phyloP scores from a whole-genome alignment of 2,888 invertebrate genomes.

The Temnothorax unifasciatus region DNA sequence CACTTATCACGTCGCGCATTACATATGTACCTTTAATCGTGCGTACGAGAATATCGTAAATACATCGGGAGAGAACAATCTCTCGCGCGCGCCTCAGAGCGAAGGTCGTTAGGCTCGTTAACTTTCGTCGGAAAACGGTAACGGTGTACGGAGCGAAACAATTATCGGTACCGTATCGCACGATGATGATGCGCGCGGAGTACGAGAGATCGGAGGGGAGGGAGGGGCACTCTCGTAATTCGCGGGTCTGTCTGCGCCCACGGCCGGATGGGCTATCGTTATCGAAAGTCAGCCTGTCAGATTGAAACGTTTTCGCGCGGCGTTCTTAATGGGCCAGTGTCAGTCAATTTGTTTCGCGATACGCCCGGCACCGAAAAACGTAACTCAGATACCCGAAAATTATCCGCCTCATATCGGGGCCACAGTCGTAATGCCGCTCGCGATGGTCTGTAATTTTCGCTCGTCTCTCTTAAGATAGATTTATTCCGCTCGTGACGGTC shows the following conservation, averaged over 20 bases:
- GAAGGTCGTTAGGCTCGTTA: conserved; percentile 40
- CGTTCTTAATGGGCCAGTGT: conserved; percentile 53
- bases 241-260: conserved; percentile 10
- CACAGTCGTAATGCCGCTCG: conserved; percentile 33
- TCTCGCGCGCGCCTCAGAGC: neutral
- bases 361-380: conserved; percentile 23
- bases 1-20: conserved; percentile 55
- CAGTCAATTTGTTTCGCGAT: conserved; percentile 46
- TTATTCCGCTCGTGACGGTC: conserved; percentile 51
- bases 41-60: conserved; percentile 30
- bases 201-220: neutral
- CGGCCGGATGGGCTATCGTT: conserved; percentile 30
- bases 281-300: conserved; percentile 50
- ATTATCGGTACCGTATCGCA: conserved; percentile 12
- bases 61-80: conserved; percentile 34
- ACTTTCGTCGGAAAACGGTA: conserved; percentile 46
- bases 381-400: conserved; percentile 43
- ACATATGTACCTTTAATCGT: conserved; percentile 45
- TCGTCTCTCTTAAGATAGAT: conserved; percentile 48
- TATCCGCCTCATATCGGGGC: conserved; percentile 38
- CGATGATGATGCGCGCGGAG: neutral
- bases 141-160: conserved; percentile 25
- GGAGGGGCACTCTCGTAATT: conserved; percentile 11
- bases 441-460: conserved; percentile 50
- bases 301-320: conserved; percentile 56